These are phyloP conservation scores for Pao palembangensis DNA, from an alignment of 2,113 vertebrate species.

Conservation along the genomic window DNA sequence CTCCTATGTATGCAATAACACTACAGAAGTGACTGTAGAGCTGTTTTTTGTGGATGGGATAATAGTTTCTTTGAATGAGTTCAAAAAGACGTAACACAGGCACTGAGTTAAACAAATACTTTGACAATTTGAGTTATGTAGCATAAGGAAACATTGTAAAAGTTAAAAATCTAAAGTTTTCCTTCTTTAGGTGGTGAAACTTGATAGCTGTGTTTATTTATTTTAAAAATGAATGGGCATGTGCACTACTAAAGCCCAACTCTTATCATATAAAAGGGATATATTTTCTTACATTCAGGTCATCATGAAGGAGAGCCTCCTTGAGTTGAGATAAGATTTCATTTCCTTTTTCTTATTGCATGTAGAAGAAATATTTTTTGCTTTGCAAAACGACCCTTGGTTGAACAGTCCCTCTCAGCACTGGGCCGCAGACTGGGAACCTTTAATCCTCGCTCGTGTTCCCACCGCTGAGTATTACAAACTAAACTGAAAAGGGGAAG, in stretches of 20 bases:
- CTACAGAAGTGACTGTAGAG: constrained; percentile 40
- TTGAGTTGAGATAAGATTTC: too few species aligned
- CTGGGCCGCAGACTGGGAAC: too few species aligned
- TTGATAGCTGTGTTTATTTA: neutral
- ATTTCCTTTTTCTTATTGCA: constrained; percentile 6
- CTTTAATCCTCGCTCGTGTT: too few species aligned
- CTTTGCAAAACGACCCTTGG: constrained; percentile 3
- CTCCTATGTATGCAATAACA: constrained; percentile 28
- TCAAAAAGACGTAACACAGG: constrained; percentile 36
- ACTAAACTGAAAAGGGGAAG: too few species aligned
- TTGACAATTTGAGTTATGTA: constrained; percentile 24
- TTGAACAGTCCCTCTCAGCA: too few species aligned
- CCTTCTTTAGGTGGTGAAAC: constrained; percentile 1
- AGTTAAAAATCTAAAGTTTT: constrained; percentile 36
- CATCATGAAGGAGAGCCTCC: neutral
- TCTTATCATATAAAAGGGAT: neutral
- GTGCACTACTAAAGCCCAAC: neutral
- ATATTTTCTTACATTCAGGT: constrained; percentile 12
- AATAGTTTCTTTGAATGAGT: constrained; percentile 42
- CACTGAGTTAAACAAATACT: constrained; percentile 43
- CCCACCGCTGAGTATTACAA: too few species aligned
- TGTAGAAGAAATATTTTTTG: neutral
- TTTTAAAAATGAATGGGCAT: neutral
- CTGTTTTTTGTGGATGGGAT: constrained; percentile 44
- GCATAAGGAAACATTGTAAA: constrained; percentile 4